phyloP scores from a whole-genome alignment of 2,113 vertebrate genomes.

The Amphiprion percula region DNA sequence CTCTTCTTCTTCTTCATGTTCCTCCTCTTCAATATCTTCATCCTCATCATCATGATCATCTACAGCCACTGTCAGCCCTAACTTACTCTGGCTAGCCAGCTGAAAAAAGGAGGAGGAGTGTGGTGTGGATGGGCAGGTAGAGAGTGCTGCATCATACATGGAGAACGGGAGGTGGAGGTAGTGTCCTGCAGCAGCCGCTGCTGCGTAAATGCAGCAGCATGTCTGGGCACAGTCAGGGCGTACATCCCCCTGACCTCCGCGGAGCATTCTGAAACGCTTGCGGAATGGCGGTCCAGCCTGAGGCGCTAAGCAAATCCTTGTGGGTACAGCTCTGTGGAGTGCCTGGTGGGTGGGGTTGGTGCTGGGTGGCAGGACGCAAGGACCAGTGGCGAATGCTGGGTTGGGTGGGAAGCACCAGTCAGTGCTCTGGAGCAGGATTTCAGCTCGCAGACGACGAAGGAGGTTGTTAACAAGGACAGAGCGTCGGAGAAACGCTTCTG shows the following conservation, averaged over 20 bases:
- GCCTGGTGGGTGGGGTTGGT: constrained; percentile 69
- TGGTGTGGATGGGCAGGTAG: constrained; percentile 74
- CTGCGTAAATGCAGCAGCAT: constrained; percentile 94
- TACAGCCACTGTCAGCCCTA: constrained; percentile 61
- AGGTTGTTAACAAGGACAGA: constrained; percentile 98
- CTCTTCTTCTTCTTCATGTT: constrained; percentile 73
- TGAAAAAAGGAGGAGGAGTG: constrained; percentile 76
- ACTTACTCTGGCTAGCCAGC: constrained; percentile 76
- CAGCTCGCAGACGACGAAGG: constrained; percentile 92
- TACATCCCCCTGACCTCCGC: constrained; percentile 78
- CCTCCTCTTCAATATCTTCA: constrained; percentile 84
- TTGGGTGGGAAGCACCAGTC: constrained; percentile 92
- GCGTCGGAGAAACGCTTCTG: constrained; percentile 94
- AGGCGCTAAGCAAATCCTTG: constrained; percentile 89
- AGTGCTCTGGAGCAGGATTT: constrained; percentile 92
- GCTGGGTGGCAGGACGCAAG: constrained; percentile 58
- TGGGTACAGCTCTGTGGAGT: constrained; percentile 79
- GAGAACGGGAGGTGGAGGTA: constrained; percentile 93
- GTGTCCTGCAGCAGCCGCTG: constrained; percentile 87
- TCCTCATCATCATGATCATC: constrained; percentile 83
- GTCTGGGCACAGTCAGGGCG: constrained; percentile 88
- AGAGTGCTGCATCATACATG: constrained; percentile 84
- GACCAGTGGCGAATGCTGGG: constrained; percentile 41
- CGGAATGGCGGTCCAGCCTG: constrained; percentile 88
- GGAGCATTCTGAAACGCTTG: constrained; percentile 92